phyloP scores from a whole-genome alignment of 2,888 invertebrate species.

The Synergus gifuensis region DNA sequence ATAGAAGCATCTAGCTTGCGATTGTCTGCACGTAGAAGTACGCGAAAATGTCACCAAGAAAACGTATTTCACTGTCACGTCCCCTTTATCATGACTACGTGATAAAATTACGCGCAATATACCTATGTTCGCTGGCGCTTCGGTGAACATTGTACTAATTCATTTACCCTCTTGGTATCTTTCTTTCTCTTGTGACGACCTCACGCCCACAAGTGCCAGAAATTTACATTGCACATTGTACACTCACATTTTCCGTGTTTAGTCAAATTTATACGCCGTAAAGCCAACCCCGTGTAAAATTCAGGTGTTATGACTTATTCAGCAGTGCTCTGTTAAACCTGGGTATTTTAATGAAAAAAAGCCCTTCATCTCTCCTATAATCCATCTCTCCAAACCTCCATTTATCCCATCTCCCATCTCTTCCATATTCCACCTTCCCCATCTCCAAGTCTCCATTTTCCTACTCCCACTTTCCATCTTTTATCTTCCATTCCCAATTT shows the following conservation, averaged over 20 bases:
- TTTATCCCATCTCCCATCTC: too few relatives aligned
- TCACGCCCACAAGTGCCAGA: conserved; percentile 15
- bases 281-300: conserved; percentile 10
- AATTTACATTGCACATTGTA: not conserved
- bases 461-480: too few relatives aligned
- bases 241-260: not conserved
- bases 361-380: too few relatives aligned
- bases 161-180: conserved; percentile 34
- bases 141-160: conserved; percentile 42
- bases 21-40: conserved; percentile 10
- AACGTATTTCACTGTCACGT: conserved; percentile 44
- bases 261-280: conserved; percentile 29
- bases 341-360: conserved; percentile 6
- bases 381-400: too few relatives aligned
- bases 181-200: not conserved
- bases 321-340: not conserved
- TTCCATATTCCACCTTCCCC: too few relatives aligned
- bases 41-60: conserved; percentile 42
- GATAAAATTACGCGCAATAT: conserved; percentile 50
- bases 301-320: conserved; percentile 1
- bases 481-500: too few relatives aligned
- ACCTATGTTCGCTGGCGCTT: conserved; percentile 35
- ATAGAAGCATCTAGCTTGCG: not conserved
- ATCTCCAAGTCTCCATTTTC: too few relatives aligned
- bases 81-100: conserved; percentile 51